A percentile compares a stretch with the other conserved stretches of the same genome.
These are phyloP conservation scores for Rhincodon typus DNA, from an alignment of 2,797 vertebrate species.

Conservation along the genomic window DNA sequence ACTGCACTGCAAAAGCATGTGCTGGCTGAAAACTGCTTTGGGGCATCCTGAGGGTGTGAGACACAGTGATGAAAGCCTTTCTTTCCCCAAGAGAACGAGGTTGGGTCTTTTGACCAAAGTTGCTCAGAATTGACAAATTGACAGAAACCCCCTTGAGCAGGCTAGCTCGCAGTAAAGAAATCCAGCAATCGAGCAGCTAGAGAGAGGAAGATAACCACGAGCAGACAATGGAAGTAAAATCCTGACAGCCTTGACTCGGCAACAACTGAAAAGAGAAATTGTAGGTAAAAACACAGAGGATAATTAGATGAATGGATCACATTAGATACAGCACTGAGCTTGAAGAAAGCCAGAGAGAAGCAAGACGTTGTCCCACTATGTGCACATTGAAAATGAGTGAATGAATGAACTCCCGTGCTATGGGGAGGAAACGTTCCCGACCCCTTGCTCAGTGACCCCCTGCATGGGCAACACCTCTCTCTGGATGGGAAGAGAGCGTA, in stretches of 20 bases:
- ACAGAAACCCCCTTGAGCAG: no score
- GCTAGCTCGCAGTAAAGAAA: neutral
- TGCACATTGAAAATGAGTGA: no score
- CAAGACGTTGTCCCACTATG: no score
- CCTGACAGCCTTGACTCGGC: no score
- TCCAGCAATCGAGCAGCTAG: neutral
- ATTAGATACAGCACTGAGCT: no score
- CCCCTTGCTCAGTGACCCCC: neutral
- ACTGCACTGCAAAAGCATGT: neutral
- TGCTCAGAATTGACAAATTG: neutral
- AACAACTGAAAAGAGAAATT: neutral
- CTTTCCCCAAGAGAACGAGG: neutral
- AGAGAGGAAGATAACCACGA: neutral
- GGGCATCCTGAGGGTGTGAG: neutral
- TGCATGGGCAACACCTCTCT: neutral
- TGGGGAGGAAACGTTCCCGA: neutral
- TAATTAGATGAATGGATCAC: neutral
- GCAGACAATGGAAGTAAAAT: neutral
- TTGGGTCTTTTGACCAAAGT: neutral
- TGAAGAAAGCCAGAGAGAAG: no score
- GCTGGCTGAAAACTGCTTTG: neutral
- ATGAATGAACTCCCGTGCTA: neutral
- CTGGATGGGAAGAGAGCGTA: neutral
- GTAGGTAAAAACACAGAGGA: no score
- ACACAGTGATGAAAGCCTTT: neutral